These are phyloP conservation scores for Nerophis ophidion DNA, from an alignment of 2,113 vertebrate genomes.

Conservation along the genomic window DNA sequence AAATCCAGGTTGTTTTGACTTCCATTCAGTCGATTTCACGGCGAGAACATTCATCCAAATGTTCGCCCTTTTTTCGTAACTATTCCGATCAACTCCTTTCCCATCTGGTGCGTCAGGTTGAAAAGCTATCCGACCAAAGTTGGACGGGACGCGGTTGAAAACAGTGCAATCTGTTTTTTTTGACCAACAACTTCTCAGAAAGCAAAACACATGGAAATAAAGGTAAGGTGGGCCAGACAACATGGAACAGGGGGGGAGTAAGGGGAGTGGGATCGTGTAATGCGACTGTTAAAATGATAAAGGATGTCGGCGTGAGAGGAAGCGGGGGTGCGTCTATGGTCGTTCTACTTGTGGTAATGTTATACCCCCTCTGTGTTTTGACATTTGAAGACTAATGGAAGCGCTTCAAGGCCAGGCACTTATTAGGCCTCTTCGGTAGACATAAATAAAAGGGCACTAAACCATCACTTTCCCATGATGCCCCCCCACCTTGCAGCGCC, in stretches of 20 bases:
- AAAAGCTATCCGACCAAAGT: neutral
- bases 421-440: conserved; percentile 34
- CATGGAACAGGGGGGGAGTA: conserved; percentile 16
- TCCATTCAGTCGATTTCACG: too few species aligned
- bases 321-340: conserved; percentile 27
- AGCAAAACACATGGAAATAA: conserved; percentile 20
- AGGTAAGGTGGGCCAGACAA: conserved; percentile 16
- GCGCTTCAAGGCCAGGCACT: conserved; percentile 37
- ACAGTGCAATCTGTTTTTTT: conserved; percentile 16
- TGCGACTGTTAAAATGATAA: conserved; percentile 54
- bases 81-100: neutral
- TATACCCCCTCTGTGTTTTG: conserved; percentile 62
- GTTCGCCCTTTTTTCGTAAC: neutral
- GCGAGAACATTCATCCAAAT: too few species aligned
- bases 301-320: conserved; percentile 38
- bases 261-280: conserved; percentile 25
- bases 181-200: conserved; percentile 18
- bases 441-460: conserved; percentile 30
- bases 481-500: neutral
- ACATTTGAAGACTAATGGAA: conserved; percentile 59
- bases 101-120: conserved; percentile 1
- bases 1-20: too few species aligned
- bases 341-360: conserved; percentile 52
- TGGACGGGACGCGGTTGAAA: neutral
- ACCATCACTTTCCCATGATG: conserved; percentile 38